Base-by-base conservation (phyloP, 2,113 vertebrate species). In the Charadrius vociferus region DNA sequence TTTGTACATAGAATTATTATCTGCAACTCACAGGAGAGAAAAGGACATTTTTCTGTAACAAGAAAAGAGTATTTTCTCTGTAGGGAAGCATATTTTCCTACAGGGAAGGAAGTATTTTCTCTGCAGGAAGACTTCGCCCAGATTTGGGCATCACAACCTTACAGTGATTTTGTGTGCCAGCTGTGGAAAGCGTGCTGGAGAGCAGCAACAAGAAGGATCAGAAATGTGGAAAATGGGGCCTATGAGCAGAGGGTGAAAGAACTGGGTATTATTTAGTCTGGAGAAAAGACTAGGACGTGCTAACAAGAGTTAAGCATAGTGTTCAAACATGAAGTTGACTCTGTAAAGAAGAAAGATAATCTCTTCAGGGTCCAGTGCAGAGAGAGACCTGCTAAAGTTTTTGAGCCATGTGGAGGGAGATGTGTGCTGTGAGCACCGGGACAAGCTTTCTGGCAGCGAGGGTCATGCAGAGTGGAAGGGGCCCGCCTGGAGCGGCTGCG, bases 401-500 rank as follows among this genome's bases (percentile, higher is more conserved):
- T 65, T 12, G 34, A 87, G n/a, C 61, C 2, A 1, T 1, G 2
- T 16, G 0, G 1, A 15, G 32, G 37, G 41, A 45, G 41, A 14
- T 17, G 18, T 6, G 30, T 11, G 12, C 21, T 22, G 11, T 7
- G 21, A 58, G 18, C 1, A 1, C 45, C 2, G 3, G n/a, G 74
- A 29, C 5, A 20, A 81, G 59, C 27, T 71, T 74, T 53, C 45
- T 56, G 55, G 23, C 39, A 12, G 20, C 3, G 14, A 36, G 30
- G 36, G 37, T 53, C 2, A 0, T 0, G 1, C 21, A 16, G n/a
- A 1, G 2, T 36, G 34, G 66, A 82, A 67, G 26, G 22, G 55
- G 10, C 43, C 65, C 0, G 0, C 13, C 26, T 59, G 56, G 63
- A 67, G 61, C 52, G 39, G 4, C 66, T 59, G 39, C 8, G 0